Base-by-base conservation (phyloP, 92 coral and sea anemone genomes). In the Umimayanthus kanabou region DNA sequence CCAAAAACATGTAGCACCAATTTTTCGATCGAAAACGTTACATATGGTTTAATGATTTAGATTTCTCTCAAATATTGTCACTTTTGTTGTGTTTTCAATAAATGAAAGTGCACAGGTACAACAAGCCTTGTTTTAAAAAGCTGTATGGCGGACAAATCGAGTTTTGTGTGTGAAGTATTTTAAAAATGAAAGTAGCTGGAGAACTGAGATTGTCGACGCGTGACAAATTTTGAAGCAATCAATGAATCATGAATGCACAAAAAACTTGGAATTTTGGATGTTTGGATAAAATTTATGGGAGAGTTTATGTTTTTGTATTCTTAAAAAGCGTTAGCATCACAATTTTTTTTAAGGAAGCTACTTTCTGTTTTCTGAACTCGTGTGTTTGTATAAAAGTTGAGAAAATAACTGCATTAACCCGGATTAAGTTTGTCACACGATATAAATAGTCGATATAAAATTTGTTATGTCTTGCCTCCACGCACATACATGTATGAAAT, bases 341-440 rank as follows among this genome's bases (percentile, higher is more conserved):
- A 22, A 9, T 53, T 53, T 2, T 13, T 9, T 13, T 61, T 18
- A 18, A 61, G 69, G 67, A 61, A 61, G 69, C 69, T 61, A 61
- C 64, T 8, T 55, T 55, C 64, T 55, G 64, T 5, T 20, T 61
- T 61, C 69, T 61, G 26, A 61, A 61, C 69, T 20, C 2, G 6
- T 13, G 14, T 11, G 14, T 61, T 5, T 47, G 1, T 47, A 47
- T 9, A 8, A 11, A 47, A 11, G 10, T 9, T 47, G 50, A 47
- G 50, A 23, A 61, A 61, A 18, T 61, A 20, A 61, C 69, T 26
- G 26, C 69, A 61, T 61, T 22, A 16, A 61, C 15, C 4, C 18
- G 69, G 69, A 61, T 61, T 61, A 61, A 61, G 67, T 61, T 61
- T 61, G 69, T 61, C 69, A 61, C 69, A 61, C 69, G 69, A 61